Evolutionary conservation across 2,797 vertebrate genomes (phyloP).

Genomic region (Cottoperca gobio): DNA sequence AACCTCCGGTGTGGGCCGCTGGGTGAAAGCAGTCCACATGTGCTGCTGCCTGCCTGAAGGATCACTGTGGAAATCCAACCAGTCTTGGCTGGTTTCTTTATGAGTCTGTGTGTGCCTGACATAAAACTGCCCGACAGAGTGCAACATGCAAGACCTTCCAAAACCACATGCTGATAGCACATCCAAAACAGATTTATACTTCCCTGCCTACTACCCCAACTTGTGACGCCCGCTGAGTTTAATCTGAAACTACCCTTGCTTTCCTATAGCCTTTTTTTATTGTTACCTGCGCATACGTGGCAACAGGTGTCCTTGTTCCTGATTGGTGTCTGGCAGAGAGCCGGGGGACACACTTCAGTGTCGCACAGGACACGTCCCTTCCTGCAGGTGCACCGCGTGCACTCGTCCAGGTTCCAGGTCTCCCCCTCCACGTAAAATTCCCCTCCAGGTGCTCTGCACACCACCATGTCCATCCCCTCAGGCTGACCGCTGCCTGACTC

Average conservation of each 20-base stretch:
- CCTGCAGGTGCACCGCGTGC: conserved; percentile 87
- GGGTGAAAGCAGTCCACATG: conserved; percentile 59
- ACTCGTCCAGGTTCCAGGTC: conserved; percentile 88
- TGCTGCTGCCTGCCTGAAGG: conserved; percentile 60
- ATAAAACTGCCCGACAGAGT: conserved; percentile 72
- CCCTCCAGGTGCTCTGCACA: conserved; percentile 85
- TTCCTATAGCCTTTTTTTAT: background rate
- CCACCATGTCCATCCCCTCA: conserved; percentile 85
- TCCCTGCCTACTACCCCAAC: conserved; percentile 1
- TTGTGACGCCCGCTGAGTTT: background rate
- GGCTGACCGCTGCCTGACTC: conserved; percentile 86
- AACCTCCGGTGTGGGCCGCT: conserved; percentile 15
- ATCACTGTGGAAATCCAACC: conserved; percentile 64
- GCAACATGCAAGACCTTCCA: conserved; percentile 59
- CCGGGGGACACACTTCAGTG: conserved; percentile 86
- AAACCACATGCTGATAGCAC: conserved; percentile 70
- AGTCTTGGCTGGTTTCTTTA: conserved; percentile 79
- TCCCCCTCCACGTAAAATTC: conserved; percentile 88
- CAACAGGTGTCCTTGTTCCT: conserved; percentile 86
- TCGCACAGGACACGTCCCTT: conserved; percentile 87
- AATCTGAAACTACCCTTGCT: background rate
- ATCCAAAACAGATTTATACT: conserved; percentile 48
- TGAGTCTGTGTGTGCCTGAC: conserved; percentile 64
- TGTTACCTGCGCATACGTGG: conserved; percentile 83
- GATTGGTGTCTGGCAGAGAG: conserved; percentile 82